Percentiles rank a stretch among this genome's conserved stretches.
These are phyloP conservation scores for Coregonus sp. DNA, from an alignment of 2,797 vertebrate species.

Conservation along the genomic window DNA sequence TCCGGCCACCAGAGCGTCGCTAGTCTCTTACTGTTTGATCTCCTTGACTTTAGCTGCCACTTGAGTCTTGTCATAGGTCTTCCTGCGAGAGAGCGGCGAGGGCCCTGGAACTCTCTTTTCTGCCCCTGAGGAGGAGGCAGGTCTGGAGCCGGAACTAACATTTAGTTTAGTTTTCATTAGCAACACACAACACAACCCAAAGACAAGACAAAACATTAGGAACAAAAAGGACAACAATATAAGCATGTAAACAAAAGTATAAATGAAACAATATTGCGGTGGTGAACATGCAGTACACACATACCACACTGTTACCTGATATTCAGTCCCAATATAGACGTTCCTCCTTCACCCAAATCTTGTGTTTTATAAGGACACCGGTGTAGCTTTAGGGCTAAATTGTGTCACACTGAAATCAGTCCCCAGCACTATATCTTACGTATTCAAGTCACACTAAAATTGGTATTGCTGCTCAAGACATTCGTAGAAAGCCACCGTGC, in stretches of 20 bases:
- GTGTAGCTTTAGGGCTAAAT: too few relatives aligned
- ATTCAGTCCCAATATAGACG: constrained; percentile 40
- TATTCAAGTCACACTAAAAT: not conserved
- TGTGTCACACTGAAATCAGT: constrained; percentile 1
- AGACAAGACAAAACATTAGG: constrained; percentile 9
- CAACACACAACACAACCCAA: constrained; percentile 47
- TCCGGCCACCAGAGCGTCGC: constrained; percentile 44
- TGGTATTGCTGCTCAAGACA: not conserved
- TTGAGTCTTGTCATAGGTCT: constrained; percentile 86
- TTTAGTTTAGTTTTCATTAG: constrained; percentile 56
- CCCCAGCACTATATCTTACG: too few relatives aligned
- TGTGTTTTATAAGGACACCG: not conserved
- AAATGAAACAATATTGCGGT: constrained; percentile 9
- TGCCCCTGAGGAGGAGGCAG: constrained; percentile 63
- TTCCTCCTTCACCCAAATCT: constrained; percentile 40
- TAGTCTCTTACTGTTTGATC: constrained; percentile 89
- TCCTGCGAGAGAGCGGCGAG: constrained; percentile 90
- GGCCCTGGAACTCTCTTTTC: constrained; percentile 89
- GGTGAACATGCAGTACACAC: constrained; percentile 45
- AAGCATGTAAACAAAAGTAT: constrained; percentile 10
- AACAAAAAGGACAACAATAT: constrained; percentile 35
- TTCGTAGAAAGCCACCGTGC: too few relatives aligned
- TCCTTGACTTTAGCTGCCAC: constrained; percentile 86
- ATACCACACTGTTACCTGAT: constrained; percentile 60
- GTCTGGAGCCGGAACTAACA: constrained; percentile 80